Conservation (phyloP, 2,113 vertebrate genomes). For the Rhabdomys dilectus region DNA sequence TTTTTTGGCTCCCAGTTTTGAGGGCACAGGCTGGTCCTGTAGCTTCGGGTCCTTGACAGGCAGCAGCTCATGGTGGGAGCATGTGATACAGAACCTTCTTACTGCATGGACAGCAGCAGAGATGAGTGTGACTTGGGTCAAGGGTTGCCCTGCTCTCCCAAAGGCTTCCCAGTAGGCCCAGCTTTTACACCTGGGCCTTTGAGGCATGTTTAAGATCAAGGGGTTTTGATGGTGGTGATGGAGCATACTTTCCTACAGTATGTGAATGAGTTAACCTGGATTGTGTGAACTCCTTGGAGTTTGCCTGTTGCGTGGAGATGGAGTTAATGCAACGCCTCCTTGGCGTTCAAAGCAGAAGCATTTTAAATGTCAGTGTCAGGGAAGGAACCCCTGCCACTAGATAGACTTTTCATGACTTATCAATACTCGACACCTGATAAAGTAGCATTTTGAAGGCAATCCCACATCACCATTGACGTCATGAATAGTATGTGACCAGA, state of each 20-base stretch:
- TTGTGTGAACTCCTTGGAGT: background rate
- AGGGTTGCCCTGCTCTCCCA: too few species aligned
- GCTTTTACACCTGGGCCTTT: background rate
- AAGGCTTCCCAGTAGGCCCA: background rate
- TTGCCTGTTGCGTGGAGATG: background rate
- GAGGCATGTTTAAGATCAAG: background rate
- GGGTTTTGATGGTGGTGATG: background rate
- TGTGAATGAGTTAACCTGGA: background rate
- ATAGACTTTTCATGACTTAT: constrained; percentile 23
- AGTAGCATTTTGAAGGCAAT: constrained; percentile 8
- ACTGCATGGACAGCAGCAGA: background rate
- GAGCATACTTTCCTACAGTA: background rate
- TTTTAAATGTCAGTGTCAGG: constrained; percentile 9
- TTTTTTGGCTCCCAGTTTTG: background rate
- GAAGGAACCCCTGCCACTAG: background rate
- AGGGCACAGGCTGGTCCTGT: background rate
- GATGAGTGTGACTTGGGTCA: too few species aligned
- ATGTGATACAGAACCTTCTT: background rate
- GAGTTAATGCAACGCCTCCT: background rate
- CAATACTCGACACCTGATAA: background rate
- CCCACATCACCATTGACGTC: constrained; percentile 18
- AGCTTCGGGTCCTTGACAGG: too few species aligned
- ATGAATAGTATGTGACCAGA: background rate
- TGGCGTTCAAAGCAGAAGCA: background rate
- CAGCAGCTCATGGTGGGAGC: background rate